Evolutionary conservation across 2,888 invertebrate genomes (phyloP).

Genomic region (Orthosia gracilis): DNA sequence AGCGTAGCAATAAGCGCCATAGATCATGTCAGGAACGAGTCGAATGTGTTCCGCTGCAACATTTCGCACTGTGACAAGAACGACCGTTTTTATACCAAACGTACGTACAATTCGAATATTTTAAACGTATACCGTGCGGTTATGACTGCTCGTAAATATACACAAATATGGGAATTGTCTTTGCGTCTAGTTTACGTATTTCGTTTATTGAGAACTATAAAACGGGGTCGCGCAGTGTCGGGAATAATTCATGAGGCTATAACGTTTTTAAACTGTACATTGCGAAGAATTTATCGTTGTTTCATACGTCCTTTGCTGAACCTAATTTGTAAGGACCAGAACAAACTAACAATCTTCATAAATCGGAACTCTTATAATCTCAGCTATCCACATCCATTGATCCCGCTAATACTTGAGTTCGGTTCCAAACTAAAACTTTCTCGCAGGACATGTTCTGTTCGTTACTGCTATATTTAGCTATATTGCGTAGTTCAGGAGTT

Average conservation of each 20-base stretch:
- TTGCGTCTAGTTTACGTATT: constrained; percentile 51
- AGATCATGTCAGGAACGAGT: constrained; percentile 19
- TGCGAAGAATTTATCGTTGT: constrained; percentile 17
- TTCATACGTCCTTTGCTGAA: constrained; percentile 1
- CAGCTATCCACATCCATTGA: constrained; percentile 38
- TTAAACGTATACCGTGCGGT: constrained; percentile 48
- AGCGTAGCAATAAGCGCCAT: constrained; percentile 18
- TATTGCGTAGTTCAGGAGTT: constrained; percentile 48
- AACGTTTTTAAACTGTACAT: constrained; percentile 30
- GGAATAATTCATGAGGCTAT: constrained; percentile 39
- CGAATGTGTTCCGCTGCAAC: constrained; percentile 36
- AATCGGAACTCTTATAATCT: constrained; percentile 43
- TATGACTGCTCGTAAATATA: constrained; percentile 52
- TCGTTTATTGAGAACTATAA: constrained; percentile 53
- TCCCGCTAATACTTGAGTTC: constrained; percentile 41
- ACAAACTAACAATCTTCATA: constrained; percentile 38
- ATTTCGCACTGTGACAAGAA: constrained; percentile 48
- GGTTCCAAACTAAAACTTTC: constrained; percentile 46
- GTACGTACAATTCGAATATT: constrained; percentile 54
- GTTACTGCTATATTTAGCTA: constrained; percentile 46
- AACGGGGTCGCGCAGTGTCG: constrained; percentile 41
- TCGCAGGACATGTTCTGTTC: constrained; percentile 54
- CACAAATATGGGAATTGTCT: constrained; percentile 55
- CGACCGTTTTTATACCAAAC: constrained; percentile 54
- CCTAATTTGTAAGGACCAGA: constrained; percentile 20